Evolutionary conservation across 2,888 invertebrate species (phyloP).

Genomic region (Chymomyza procnemis): DNA sequence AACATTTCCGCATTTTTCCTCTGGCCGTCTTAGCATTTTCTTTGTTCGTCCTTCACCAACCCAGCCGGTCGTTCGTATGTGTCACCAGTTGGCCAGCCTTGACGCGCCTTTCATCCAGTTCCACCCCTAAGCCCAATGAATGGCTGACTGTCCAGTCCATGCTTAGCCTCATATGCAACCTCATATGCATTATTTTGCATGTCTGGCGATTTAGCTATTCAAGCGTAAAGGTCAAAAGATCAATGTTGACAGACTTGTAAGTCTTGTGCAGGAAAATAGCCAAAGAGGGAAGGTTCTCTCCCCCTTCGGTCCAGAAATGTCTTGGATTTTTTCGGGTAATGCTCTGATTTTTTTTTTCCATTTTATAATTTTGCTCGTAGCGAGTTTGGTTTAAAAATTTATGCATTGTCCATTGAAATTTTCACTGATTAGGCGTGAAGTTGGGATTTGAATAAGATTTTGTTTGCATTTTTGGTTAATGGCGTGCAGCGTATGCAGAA

Average conservation of each 20-base stretch:
- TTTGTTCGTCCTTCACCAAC: not conserved
- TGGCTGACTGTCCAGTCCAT: constrained; percentile 5
- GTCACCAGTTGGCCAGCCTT: constrained; percentile 9
- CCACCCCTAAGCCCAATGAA: constrained; percentile 50
- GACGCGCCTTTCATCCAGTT: constrained; percentile 51
- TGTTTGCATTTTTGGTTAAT: constrained; percentile 24
- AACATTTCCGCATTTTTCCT: constrained; percentile 12
- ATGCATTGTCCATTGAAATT: constrained; percentile 41
- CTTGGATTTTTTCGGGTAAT: constrained; percentile 38
- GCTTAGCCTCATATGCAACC: constrained; percentile 37
- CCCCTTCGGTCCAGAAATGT: constrained; percentile 24
- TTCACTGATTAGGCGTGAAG: constrained; percentile 69
- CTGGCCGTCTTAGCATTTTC: not conserved
- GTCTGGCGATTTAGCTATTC: constrained; percentile 67
- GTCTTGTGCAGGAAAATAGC: constrained; percentile 21
- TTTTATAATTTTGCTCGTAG: constrained; percentile 7
- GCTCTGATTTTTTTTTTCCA: constrained; percentile 53
- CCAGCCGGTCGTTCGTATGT: not conserved
- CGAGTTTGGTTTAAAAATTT: constrained; percentile 37
- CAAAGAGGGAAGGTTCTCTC: constrained; percentile 32
- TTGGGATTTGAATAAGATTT: constrained; percentile 59
- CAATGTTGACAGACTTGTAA: constrained; percentile 62
- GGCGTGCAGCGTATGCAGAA: constrained; percentile 21
- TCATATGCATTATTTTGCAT: constrained; percentile 72
- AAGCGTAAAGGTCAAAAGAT: constrained; percentile 75